Base-by-base conservation (phyloP, 2,113 vertebrate genomes). In the Pygoscelis antarcticus region DNA sequence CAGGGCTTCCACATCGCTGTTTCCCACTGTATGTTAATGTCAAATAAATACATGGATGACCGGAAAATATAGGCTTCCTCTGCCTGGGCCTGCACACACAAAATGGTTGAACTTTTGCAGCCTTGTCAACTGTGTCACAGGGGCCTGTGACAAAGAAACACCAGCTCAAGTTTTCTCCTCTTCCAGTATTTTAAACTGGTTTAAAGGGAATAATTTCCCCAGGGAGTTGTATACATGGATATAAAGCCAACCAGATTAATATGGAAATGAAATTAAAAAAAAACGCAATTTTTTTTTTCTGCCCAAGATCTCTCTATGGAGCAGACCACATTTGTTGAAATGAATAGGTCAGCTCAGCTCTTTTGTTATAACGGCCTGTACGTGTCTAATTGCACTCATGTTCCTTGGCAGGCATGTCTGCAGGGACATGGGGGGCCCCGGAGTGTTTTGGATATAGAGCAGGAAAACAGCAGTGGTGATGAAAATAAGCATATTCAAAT, bases 1-100 rank as follows among this genome's bases (percentile, higher is more conserved):
- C n/a, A 17, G 27, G 49, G 57, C n/a, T 68, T 78, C 72, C 34
- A 55, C 25, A 3, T 25, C 0, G 7, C 60, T 79, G 57, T 94
- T 95, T 96, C 40, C 65, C 52, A 34, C 76, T 89, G 51, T 64
- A 70, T 29, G 26, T 40, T 76, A 82, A 52, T 71, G 38, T 71
- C 42, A 57, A 77, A 65, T 62, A 62, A 90, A 38, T 19, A 42
- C 38, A 14, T 5, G 1, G 3, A 7, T 44, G 38, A 68, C 34
- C 23, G 6, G 44, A 71, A 87, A 92, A 79, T 18, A 60, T 1
- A 78, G 60, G 27, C 13, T 71, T 57, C 29, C 26, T 52, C 44
- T 54, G 26, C 22, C 29, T 80, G 57, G 32, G 22, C 47, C 34
- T 79, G 40, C 74, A 44, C 15, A 11, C 16, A n/a, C 9, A 21